These are phyloP conservation scores for Bimastos eiseni DNA, from an alignment of 2,888 invertebrate genomes.

Conservation along the genomic window DNA sequence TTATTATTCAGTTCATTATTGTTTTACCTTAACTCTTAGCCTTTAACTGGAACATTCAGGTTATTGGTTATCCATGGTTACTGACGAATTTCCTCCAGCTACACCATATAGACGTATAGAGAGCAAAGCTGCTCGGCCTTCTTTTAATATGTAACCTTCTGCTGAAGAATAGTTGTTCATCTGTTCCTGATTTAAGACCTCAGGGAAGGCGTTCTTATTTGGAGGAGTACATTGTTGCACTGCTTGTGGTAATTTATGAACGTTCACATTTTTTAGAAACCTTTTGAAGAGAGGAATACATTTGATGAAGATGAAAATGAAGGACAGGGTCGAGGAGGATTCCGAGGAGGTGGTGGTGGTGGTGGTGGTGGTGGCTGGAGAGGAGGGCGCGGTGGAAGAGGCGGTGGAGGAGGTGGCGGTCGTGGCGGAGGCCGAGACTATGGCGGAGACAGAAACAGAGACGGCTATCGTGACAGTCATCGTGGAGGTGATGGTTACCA, in stretches of 20 bases:
- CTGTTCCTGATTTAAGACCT: no score
- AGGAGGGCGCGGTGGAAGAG: conserved; percentile 16
- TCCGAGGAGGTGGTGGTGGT: conserved; percentile 15
- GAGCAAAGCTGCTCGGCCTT: no score
- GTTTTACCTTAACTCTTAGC: neutral
- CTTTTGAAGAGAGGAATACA: conserved; percentile 26
- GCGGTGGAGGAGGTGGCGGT: neutral
- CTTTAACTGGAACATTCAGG: neutral
- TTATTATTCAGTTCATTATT: neutral
- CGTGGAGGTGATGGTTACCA: conserved; percentile 23
- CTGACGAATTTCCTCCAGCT: neutral
- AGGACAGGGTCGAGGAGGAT: conserved; percentile 8
- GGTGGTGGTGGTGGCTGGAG: conserved; percentile 17
- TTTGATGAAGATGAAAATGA: conserved; percentile 22
- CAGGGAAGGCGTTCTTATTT: no score
- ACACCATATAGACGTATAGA: no score
- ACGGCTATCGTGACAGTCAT: conserved; percentile 24
- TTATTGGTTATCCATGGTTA: neutral
- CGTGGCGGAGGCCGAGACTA: neutral
- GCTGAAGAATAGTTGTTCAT: no score
- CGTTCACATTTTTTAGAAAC: conserved; percentile 19
- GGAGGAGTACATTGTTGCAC: no score
- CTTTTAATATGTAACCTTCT: no score
- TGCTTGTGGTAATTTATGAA: no score
- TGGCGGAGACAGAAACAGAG: neutral